Evolutionary conservation across 2,888 invertebrate species (phyloP).

Genomic region (Alsophila aescularia): DNA sequence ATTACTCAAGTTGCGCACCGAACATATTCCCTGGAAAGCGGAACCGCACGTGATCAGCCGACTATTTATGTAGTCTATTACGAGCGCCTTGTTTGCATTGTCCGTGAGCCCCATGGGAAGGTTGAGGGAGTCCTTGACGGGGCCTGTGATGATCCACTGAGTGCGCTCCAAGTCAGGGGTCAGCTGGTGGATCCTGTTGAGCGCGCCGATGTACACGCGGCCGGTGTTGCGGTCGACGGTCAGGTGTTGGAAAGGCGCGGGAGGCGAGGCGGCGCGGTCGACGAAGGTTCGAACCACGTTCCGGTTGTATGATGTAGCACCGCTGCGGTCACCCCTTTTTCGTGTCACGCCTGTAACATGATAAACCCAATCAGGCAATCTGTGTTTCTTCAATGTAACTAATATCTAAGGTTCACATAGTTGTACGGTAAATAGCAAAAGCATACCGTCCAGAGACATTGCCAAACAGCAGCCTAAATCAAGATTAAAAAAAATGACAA

Average conservation of each 20-base stretch:
- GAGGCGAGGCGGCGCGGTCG: slow-evolving; percentile 85
- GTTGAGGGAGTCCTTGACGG: slow-evolving; percentile 93
- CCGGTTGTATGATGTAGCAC: slow-evolving; percentile 68
- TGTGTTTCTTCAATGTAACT: no score
- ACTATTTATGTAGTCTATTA: slow-evolving; percentile 96
- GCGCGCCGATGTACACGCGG: slow-evolving; percentile 93
- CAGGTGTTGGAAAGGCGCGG: slow-evolving; percentile 93
- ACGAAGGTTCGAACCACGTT: slow-evolving; percentile 89
- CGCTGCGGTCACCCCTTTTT: no score
- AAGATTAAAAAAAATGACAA: no score
- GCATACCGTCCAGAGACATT: no score
- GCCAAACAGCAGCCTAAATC: no score
- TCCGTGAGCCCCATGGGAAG: slow-evolving; percentile 92
- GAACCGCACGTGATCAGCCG: slow-evolving; percentile 96
- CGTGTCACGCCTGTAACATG: no score
- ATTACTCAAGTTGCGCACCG: slow-evolving; percentile 94
- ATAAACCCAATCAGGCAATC: no score
- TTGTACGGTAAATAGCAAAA: no score
- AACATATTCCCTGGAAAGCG: slow-evolving; percentile 95
- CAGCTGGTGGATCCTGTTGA: slow-evolving; percentile 96
- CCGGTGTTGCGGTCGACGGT: slow-evolving; percentile 96
- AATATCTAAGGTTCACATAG: no score
- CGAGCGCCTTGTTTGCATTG: slow-evolving; percentile 96
- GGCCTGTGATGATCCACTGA: slow-evolving; percentile 92
- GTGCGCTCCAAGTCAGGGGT: slow-evolving; percentile 93